Conservation (phyloP, 1,140 invertebrate species). For the Papilio dardanus region DNA sequence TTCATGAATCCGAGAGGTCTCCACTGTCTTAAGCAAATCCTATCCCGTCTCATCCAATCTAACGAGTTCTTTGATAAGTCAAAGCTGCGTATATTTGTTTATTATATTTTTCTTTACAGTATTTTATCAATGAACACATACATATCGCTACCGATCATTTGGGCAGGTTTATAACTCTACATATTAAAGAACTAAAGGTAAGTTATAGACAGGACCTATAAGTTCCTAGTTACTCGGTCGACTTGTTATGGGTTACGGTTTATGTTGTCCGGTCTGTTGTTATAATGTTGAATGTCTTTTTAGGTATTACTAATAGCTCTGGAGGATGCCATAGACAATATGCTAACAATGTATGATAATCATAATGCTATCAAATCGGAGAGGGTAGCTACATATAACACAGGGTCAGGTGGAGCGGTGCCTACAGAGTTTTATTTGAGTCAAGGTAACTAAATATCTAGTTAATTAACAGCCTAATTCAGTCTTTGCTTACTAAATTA, state of each 20-base stretch:
- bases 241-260: not conserved
- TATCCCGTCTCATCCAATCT: too few species aligned
- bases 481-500: too few species aligned
- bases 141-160: slow-evolving; percentile 73
- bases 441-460: slow-evolving; percentile 53
- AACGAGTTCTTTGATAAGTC: too few species aligned
- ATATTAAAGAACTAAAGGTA: slow-evolving; percentile 72
- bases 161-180: slow-evolving; percentile 64
- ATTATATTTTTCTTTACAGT: slow-evolving; percentile 61
- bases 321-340: slow-evolving; percentile 69
- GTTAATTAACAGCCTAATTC: too few species aligned
- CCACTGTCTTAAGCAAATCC: too few species aligned
- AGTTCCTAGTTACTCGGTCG: not conserved
- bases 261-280: not conserved
- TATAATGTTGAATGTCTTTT: too few species aligned
- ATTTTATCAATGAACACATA: slow-evolving; percentile 68
- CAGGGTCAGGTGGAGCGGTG: slow-evolving; percentile 59
- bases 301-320: slow-evolving; percentile 67
- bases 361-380: slow-evolving; percentile 71
- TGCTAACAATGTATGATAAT: slow-evolving; percentile 74
- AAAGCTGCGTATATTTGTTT: not conserved
- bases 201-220: not conserved
- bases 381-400: slow-evolving; percentile 64
- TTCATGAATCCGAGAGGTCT: too few species aligned
- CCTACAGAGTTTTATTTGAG: slow-evolving; percentile 71